Conservation (phyloP, 1,140 invertebrate species). For the Platyscapa corneri region DNA sequence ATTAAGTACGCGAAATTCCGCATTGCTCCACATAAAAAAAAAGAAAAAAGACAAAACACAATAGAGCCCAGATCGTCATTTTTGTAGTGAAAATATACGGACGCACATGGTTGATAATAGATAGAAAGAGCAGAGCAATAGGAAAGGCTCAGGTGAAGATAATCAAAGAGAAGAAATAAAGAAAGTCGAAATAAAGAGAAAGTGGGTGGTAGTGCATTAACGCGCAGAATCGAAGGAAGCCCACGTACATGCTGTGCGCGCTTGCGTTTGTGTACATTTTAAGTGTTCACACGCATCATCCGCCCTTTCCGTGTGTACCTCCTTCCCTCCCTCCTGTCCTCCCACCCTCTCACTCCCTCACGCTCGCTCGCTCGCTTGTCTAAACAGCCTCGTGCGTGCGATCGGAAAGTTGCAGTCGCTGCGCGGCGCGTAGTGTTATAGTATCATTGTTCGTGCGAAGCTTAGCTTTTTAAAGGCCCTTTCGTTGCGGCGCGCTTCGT, state of each 20-base stretch:
- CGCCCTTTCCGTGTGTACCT: background rate
- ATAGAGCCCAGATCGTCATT: background rate
- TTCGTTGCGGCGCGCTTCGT: background rate
- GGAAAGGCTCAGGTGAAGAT: background rate
- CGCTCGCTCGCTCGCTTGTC: background rate
- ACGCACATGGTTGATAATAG: no score
- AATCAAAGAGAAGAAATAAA: background rate
- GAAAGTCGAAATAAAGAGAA: background rate
- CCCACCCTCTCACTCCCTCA: background rate
- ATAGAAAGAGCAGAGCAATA: background rate
- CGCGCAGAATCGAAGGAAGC: conserved; percentile 9
- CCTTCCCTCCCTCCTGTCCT: background rate
- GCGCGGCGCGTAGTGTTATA: background rate
- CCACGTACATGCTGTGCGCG: background rate
- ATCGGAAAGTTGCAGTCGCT: background rate
- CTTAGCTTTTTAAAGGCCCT: background rate
- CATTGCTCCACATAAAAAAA: background rate
- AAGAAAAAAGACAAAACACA: conserved; percentile 1
- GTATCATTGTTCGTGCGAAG: background rate
- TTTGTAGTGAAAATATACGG: background rate
- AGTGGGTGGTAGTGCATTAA: background rate
- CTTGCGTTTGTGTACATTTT: background rate
- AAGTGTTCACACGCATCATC: background rate
- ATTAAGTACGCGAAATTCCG: no score
- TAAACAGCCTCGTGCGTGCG: background rate